A percentile compares a stretch with the other conserved stretches of the same genome.
Conservation (phyloP, 53 echinoderm and acorn worm species). For the Stichopus horrens region DNA sequence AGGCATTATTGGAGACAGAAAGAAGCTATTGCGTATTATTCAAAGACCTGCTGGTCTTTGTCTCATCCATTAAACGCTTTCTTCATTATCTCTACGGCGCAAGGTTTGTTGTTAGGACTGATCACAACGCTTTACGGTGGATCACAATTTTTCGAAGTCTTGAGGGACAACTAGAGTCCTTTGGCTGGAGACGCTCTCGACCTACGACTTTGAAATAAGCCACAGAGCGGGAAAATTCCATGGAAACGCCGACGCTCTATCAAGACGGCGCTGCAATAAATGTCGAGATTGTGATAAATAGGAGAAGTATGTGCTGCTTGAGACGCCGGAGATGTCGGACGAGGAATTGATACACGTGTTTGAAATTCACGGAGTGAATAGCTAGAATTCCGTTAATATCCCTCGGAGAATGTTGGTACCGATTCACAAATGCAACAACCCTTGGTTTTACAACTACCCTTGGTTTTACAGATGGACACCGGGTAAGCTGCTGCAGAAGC, state of each 20-base stretch:
- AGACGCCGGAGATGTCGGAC: background rate
- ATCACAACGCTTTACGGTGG: too few species aligned
- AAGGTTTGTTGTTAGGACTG: too few species aligned
- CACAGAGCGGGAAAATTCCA: conserved; percentile 36
- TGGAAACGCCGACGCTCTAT: conserved; percentile 28
- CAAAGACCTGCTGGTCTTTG: too few species aligned
- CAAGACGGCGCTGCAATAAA: background rate
- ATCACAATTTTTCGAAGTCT: background rate
- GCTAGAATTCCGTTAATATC: background rate
- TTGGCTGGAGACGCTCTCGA: background rate
- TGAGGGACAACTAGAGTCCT: background rate
- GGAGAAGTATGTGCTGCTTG: background rate
- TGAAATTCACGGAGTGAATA: background rate
- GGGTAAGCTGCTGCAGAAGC: background rate
- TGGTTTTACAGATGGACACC: background rate
- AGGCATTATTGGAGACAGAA: too few species aligned
- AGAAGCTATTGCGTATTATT: too few species aligned
- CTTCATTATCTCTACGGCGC: too few species aligned
- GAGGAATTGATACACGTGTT: too few species aligned
- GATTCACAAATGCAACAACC: background rate
- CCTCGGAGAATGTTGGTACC: background rate
- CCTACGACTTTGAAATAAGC: conserved; percentile 29
- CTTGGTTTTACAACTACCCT: background rate
- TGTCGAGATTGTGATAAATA: background rate
- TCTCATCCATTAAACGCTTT: too few species aligned